These are phyloP conservation scores for Trilocha varians DNA, from an alignment of 2,888 invertebrate species.

Conservation along the genomic window DNA sequence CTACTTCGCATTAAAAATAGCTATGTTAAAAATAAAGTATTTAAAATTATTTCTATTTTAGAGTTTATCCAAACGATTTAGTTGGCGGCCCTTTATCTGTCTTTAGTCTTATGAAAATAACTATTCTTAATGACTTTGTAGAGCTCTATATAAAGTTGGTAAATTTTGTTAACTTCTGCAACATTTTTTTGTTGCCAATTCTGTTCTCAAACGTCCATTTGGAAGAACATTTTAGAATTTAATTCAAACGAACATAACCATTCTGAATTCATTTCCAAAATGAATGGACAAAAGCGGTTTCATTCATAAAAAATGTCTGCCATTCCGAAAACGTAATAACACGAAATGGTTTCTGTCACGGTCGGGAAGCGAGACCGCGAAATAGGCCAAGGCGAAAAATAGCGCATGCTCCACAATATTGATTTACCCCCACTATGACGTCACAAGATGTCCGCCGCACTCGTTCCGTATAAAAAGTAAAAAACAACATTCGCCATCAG, in stretches of 20 bases:
- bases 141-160: too few relatives aligned
- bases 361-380: slow-evolving; percentile 31
- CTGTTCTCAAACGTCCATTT: too few relatives aligned
- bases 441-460: slow-evolving; percentile 61
- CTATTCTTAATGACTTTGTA: too few relatives aligned
- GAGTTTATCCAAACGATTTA: too few relatives aligned
- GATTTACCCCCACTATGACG: slow-evolving; percentile 57
- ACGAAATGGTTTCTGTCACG: slow-evolving; percentile 39
- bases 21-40: too few relatives aligned
- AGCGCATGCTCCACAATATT: slow-evolving; percentile 57
- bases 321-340: slow-evolving; percentile 42
- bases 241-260: slow-evolving; percentile 5
- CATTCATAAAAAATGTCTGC: slow-evolving; percentile 59
- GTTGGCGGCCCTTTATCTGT: too few relatives aligned
- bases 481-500: slow-evolving; percentile 36
- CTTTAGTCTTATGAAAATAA: too few relatives aligned
- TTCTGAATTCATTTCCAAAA: slow-evolving; percentile 48
- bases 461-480: slow-evolving; percentile 54
- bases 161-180: too few relatives aligned
- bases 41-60: too few relatives aligned
- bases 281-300: slow-evolving; percentile 47
- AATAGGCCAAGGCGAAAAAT: slow-evolving; percentile 57
- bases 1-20: too few relatives aligned
- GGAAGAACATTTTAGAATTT: too few relatives aligned
- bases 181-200: too few relatives aligned